Conservation (phyloP, 2,113 vertebrate species). For the Phyllopteryx taeniolatus region DNA sequence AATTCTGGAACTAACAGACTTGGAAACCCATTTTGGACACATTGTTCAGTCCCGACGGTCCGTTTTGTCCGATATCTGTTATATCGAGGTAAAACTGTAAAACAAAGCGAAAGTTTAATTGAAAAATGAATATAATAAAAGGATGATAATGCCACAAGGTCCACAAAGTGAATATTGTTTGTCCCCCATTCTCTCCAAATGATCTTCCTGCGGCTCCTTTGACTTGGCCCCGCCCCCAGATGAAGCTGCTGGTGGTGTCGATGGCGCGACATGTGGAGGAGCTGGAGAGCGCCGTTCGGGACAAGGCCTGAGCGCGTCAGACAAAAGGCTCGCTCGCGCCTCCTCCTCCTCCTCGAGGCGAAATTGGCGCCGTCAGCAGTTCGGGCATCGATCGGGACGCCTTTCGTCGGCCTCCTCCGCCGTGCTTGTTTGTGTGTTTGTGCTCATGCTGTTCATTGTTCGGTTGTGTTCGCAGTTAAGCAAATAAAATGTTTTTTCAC, state of each 20-base stretch:
- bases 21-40: no score
- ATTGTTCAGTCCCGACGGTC: no score
- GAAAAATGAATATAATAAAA: no score
- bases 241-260: slow-evolving; percentile 69
- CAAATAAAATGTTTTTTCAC: not conserved
- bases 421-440: not conserved
- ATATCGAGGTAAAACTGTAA: no score
- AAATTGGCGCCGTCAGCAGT: not conserved
- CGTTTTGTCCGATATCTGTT: no score
- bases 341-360: not conserved
- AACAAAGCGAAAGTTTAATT: no score
- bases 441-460: not conserved
- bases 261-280: slow-evolving; percentile 67
- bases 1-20: no score
- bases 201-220: slow-evolving; percentile 25
- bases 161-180: not conserved
- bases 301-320: slow-evolving; percentile 11
- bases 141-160: not conserved
- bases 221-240: slow-evolving; percentile 38
- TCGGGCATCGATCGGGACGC: not conserved
- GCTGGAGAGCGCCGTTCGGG: slow-evolving; percentile 53
- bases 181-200: slow-evolving; percentile 47
- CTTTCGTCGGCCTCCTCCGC: not conserved
- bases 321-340: slow-evolving; percentile 1
- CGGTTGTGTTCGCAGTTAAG: not conserved